Evolutionary conservation across 1,140 invertebrate genomes (phyloP).

Genomic region (Cotesia chilonis): DNA sequence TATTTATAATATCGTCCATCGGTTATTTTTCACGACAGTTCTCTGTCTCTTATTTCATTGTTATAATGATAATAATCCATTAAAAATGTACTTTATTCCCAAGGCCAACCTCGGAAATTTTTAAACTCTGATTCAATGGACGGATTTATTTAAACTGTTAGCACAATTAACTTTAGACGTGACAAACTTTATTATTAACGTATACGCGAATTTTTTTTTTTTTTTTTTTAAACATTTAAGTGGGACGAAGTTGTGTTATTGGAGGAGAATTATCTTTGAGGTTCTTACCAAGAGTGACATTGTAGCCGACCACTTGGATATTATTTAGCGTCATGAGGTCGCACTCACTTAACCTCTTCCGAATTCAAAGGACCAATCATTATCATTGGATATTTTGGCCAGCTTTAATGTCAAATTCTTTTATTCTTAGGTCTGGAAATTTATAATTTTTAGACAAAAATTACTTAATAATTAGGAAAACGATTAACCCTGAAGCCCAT

Average conservation of each 20-base stretch:
- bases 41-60: not conserved
- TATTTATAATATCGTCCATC: slow-evolving; percentile 13
- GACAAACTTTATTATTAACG: not conserved
- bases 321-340: slow-evolving; percentile 63
- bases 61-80: not conserved
- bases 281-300: slow-evolving; percentile 50
- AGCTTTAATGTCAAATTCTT: too few relatives aligned
- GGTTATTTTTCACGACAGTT: not conserved
- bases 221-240: not conserved
- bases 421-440: too few relatives aligned
- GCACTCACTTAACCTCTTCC: slow-evolving; percentile 62
- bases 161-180: not conserved
- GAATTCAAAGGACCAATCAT: slow-evolving; percentile 48
- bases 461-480: too few relatives aligned
- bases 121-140: not conserved
- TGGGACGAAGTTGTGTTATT: too few relatives aligned
- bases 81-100: not conserved
- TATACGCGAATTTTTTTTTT: not conserved
- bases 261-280: slow-evolving; percentile 51
- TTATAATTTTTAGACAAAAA: too few relatives aligned
- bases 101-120: not conserved
- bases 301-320: slow-evolving; percentile 54
- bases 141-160: slow-evolving; percentile 5
- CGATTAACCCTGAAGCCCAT: too few relatives aligned
- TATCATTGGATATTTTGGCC: slow-evolving; percentile 55